Conservation (phyloP, 2,797 vertebrate genomes). For the Perodicticus potto region DNA sequence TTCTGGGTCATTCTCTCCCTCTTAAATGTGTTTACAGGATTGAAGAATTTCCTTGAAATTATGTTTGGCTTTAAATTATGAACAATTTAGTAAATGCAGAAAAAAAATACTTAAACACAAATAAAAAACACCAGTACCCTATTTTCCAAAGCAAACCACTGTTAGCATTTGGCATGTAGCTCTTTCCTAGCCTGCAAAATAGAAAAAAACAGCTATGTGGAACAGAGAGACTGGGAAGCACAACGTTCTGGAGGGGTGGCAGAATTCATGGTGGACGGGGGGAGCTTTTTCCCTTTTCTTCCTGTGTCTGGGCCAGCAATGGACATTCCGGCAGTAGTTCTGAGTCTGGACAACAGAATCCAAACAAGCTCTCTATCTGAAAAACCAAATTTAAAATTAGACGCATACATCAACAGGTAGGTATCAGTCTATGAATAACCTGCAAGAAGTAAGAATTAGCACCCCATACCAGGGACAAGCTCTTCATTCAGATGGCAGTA, state of each 20-base stretch:
- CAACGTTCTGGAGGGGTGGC: background rate
- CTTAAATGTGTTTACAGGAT: background rate
- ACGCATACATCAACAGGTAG: background rate
- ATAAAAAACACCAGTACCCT: background rate
- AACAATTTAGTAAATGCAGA: slow-evolving; percentile 53
- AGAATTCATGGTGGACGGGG: background rate
- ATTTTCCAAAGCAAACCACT: slow-evolving; percentile 41
- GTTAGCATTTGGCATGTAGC: background rate
- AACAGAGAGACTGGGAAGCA: background rate
- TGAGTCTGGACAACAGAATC: slow-evolving; percentile 16
- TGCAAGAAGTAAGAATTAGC: background rate
- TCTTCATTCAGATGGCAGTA: background rate
- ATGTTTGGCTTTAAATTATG: slow-evolving; percentile 58
- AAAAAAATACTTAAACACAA: background rate
- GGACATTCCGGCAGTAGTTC: background rate
- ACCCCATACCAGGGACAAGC: background rate
- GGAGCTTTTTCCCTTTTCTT: background rate
- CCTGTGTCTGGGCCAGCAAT: background rate
- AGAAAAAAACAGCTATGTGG: background rate
- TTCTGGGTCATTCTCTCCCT: background rate
- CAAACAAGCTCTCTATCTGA: background rate
- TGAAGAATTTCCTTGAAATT: slow-evolving; percentile 36
- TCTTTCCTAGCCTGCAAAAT: background rate
- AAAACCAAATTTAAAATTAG: slow-evolving; percentile 39
- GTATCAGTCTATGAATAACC: background rate